Conservation (phyloP, 1,140 invertebrate species). For the Polyergus mexicanus region DNA sequence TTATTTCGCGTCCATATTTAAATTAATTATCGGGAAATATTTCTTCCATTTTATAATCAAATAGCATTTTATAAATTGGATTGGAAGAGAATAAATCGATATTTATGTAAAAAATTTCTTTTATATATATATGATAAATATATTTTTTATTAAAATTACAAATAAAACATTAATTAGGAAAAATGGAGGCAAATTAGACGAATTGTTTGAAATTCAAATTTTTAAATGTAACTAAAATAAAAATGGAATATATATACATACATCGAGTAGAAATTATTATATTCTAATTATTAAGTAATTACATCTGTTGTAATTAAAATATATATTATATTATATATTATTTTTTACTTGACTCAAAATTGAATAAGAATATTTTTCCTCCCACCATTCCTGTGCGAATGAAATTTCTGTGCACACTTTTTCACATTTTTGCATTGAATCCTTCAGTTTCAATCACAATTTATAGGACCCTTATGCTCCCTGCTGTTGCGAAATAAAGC, state of each 20-base stretch:
- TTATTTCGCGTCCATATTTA: background rate
- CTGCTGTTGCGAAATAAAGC: constrained; percentile 49
- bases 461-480: constrained; percentile 72
- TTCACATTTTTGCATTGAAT: background rate
- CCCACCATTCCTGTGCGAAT: background rate
- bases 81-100: too few species aligned
- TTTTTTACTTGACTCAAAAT: constrained; percentile 1
- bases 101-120: background rate
- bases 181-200: background rate
- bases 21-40: background rate
- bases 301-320: background rate
- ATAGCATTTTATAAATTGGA: background rate
- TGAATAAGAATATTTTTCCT: background rate
- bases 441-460: background rate
- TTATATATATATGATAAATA: background rate
- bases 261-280: background rate
- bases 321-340: background rate
- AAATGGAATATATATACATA: background rate
- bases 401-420: background rate
- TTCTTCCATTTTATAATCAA: background rate
- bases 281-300: background rate
- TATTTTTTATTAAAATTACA: background rate
- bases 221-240: background rate
- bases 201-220: background rate
- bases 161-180: background rate